Conservation (phyloP, 2,113 vertebrate genomes). For the Chamaetylas fuelleborni region DNA sequence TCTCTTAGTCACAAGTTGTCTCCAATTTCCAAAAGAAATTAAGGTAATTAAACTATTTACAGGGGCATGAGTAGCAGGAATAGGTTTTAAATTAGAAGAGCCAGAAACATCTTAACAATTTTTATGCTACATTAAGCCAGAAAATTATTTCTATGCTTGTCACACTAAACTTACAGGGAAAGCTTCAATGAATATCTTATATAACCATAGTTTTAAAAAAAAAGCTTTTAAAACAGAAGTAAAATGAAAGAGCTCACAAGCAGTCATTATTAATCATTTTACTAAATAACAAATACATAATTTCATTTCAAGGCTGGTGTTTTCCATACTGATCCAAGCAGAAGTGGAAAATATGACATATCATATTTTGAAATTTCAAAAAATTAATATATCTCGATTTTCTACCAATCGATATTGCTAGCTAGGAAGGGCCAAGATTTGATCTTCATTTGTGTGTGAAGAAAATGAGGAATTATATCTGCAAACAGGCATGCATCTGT, state of each 20-base stretch:
- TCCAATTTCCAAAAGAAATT: background rate
- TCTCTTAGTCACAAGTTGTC: background rate
- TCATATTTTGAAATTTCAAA: background rate
- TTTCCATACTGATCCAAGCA: background rate
- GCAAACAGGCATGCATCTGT: background rate
- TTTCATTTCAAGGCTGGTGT: background rate
- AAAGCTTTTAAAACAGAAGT: background rate
- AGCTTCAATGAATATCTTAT: background rate
- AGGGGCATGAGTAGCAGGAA: background rate
- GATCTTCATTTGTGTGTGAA: background rate
- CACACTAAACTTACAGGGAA: background rate
- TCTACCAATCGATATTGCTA: background rate
- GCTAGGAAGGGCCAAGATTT: background rate
- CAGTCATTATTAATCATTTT: background rate
- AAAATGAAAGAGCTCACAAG: background rate
- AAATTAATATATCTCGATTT: background rate
- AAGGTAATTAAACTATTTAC: conserved; percentile 18
- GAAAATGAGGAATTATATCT: background rate
- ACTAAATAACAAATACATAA: background rate
- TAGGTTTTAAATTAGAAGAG: conserved; percentile 9
- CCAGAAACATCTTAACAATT: conserved; percentile 15
- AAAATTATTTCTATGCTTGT: conserved; percentile 17
- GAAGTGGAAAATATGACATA: background rate
- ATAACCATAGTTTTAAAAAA: background rate
- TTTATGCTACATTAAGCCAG: conserved; percentile 22